A percentile compares a stretch with the other conserved stretches of the same genome.
Evolutionary conservation across 1,140 invertebrate species (phyloP).

Genomic region (Lepidurus packardi): DNA sequence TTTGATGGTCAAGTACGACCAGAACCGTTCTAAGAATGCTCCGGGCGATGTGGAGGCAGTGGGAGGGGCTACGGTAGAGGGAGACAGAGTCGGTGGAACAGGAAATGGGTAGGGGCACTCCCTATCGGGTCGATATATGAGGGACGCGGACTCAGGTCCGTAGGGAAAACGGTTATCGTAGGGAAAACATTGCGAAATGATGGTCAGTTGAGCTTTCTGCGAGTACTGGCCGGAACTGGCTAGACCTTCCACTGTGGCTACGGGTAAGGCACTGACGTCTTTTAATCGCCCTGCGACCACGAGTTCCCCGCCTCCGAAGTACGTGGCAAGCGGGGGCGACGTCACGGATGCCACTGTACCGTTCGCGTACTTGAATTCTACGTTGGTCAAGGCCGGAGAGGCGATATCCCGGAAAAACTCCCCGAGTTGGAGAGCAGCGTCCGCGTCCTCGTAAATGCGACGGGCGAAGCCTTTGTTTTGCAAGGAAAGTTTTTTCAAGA

Average conservation of each 20-base stretch:
- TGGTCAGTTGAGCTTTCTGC: background rate
- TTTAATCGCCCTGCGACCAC: slow-evolving; percentile 53
- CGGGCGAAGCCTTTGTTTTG: slow-evolving; percentile 62
- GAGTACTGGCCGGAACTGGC: background rate
- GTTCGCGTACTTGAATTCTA: slow-evolving; percentile 56
- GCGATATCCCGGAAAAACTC: slow-evolving; percentile 67
- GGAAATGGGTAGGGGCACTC: background rate
- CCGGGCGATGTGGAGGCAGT: slow-evolving; percentile 35
- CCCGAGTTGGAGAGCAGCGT: slow-evolving; percentile 61
- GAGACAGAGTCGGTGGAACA: background rate
- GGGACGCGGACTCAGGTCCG: background rate
- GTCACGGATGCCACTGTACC: slow-evolving; percentile 43
- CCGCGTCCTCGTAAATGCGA: slow-evolving; percentile 66
- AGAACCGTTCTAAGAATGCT: slow-evolving; percentile 55
- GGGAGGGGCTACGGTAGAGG: slow-evolving; percentile 34
- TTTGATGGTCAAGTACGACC: slow-evolving; percentile 63
- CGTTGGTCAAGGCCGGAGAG: slow-evolving; percentile 59
- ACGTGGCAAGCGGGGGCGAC: slow-evolving; percentile 49
- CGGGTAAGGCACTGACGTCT: background rate
- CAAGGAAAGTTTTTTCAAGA: slow-evolving; percentile 58
- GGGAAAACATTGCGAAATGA: background rate
- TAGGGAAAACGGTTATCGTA: background rate
- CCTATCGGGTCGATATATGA: slow-evolving; percentile 26
- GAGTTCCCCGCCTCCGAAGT: slow-evolving; percentile 55
- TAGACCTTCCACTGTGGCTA: background rate